Conservation (phyloP, 2,888 invertebrate genomes). For the Platycheirus rosarum region DNA sequence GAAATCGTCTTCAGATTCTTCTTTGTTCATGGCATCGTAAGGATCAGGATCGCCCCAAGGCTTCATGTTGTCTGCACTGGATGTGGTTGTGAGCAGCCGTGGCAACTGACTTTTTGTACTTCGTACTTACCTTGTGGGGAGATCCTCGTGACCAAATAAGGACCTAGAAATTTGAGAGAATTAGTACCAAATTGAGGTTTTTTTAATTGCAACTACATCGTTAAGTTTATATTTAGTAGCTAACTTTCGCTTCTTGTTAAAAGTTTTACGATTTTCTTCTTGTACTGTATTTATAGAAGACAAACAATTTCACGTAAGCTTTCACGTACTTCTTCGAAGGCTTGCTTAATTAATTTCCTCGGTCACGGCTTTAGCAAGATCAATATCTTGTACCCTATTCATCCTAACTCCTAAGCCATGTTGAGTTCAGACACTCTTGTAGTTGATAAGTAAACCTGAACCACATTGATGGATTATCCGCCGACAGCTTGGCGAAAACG, state of each 20-base stretch:
- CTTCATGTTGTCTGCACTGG: constrained; percentile 27
- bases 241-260: constrained; percentile 8
- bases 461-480: too few species aligned
- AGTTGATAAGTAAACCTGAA: too few species aligned
- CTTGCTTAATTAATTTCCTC: constrained; percentile 13
- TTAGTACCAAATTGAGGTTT: constrained; percentile 16
- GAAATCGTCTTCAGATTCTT: background rate
- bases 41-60: constrained; percentile 15
- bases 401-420: too few species aligned
- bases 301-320: background rate
- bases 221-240: constrained; percentile 13
- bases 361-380: too few species aligned
- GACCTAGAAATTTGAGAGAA: constrained; percentile 10
- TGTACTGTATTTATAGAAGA: constrained; percentile 1
- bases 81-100: constrained; percentile 18
- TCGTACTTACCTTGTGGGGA: background rate
- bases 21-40: background rate
- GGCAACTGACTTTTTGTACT: background rate
- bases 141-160: background rate
- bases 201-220: constrained; percentile 27
- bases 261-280: constrained; percentile 22
- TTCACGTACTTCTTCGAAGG: constrained; percentile 25
- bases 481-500: too few species aligned
- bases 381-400: too few species aligned
- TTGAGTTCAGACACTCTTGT: too few species aligned